A percentile compares a stretch with the other conserved stretches of the same genome.
Evolutionary conservation across 2,888 invertebrate species (phyloP).

Genomic region (Lithophane semibrunnea): DNA sequence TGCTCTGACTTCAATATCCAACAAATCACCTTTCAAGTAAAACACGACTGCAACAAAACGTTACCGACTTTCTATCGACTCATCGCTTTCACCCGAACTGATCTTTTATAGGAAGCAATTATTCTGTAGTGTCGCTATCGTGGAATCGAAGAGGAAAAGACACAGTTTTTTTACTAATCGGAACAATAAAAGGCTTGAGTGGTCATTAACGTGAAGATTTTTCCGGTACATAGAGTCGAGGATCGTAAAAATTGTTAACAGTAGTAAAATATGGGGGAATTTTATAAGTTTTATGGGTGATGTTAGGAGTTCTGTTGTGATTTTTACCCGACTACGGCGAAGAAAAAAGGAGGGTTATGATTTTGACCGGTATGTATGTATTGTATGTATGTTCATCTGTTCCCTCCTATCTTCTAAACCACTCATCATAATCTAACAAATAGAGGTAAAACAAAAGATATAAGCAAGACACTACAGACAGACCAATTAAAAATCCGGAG

Average conservation of each 20-base stretch:
- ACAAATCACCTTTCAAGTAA: neutral
- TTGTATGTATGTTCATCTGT: too few relatives aligned
- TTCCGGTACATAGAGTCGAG: constrained; percentile 32
- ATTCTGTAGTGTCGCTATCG: constrained; percentile 63
- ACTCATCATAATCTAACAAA: too few relatives aligned
- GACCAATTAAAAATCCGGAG: too few relatives aligned
- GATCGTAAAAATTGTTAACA: constrained; percentile 35
- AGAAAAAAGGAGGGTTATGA: too few relatives aligned
- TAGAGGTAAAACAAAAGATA: too few relatives aligned
- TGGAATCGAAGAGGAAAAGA: constrained; percentile 48
- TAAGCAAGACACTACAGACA: too few relatives aligned
- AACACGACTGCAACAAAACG: constrained; percentile 11
- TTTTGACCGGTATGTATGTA: too few relatives aligned
- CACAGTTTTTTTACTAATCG: constrained; percentile 52
- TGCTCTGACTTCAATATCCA: neutral
- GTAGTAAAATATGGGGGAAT: neutral
- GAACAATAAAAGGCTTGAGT: constrained; percentile 62
- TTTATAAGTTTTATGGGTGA: constrained; percentile 9
- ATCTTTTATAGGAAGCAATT: constrained; percentile 57
- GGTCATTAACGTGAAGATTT: constrained; percentile 59
- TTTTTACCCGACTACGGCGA: neutral
- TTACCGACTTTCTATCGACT: constrained; percentile 25
- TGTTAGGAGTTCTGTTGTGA: too few relatives aligned
- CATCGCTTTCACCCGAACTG: constrained; percentile 21
- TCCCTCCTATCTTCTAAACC: too few relatives aligned